Evolutionary conservation across 2,113 vertebrate species (phyloP).

Genomic region (Scortum barcoo): DNA sequence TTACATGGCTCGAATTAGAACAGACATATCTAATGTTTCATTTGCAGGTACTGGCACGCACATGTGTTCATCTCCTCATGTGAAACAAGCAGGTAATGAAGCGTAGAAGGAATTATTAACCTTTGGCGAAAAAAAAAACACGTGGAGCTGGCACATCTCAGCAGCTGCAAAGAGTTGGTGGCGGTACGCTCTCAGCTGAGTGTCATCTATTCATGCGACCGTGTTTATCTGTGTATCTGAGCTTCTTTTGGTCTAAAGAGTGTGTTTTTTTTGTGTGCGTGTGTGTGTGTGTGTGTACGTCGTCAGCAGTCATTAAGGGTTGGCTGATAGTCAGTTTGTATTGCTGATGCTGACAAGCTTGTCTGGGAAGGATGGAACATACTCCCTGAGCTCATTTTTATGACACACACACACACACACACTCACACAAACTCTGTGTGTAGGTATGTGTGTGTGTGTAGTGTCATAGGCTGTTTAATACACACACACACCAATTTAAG

Average conservation of each 20-base stretch:
- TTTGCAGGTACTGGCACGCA: background rate
- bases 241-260: slow-evolving; percentile 23
- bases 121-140: slow-evolving; percentile 18
- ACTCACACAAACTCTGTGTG: slow-evolving; percentile 26
- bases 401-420: slow-evolving; percentile 32
- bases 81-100: slow-evolving; percentile 30
- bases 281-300: slow-evolving; percentile 38
- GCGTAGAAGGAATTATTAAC: slow-evolving; percentile 1
- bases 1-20: background rate
- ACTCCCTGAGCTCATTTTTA: slow-evolving; percentile 65
- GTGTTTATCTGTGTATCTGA: slow-evolving; percentile 36
- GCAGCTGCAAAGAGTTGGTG: background rate
- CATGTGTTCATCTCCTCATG: background rate
- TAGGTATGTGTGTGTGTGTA: slow-evolving; percentile 33
- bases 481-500: slow-evolving; percentile 43
- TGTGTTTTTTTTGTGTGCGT: background rate
- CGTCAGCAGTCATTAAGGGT: slow-evolving; percentile 70
- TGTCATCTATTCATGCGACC: slow-evolving; percentile 21
- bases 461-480: slow-evolving; percentile 49
- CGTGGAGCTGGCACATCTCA: slow-evolving; percentile 8
- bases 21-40: background rate
- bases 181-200: slow-evolving; percentile 13
- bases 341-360: slow-evolving; percentile 68
- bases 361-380: slow-evolving; percentile 51
- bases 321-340: slow-evolving; percentile 64